phyloP scores from a whole-genome alignment of 2,888 invertebrate genomes.

The Callyntrura sp. region DNA sequence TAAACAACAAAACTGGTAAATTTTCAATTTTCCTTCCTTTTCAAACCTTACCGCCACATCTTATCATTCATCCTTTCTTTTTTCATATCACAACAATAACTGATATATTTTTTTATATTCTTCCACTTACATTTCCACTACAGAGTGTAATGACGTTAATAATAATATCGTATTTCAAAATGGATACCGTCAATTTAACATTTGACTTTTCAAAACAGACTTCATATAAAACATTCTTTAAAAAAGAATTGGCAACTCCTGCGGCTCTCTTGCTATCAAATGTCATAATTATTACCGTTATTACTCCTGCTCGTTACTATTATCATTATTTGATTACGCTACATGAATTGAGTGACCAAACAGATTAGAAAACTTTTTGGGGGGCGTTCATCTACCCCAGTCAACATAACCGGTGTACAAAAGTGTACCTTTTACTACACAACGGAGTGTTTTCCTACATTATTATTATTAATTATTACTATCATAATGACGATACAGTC shows the following conservation, averaged over 20 bases:
- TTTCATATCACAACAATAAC: background rate
- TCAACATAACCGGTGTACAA: background rate
- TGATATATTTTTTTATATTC: background rate
- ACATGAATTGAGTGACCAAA: conserved; percentile 12
- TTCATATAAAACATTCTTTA: background rate
- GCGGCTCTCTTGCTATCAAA: conserved; percentile 10
- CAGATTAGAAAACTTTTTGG: conserved; percentile 33
- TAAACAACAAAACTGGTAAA: conserved; percentile 1
- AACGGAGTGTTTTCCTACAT: background rate
- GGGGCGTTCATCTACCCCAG: background rate
- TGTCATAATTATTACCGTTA: conserved; percentile 49
- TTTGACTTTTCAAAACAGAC: background rate
- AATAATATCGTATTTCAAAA: conserved; percentile 19
- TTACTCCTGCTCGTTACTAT: background rate
- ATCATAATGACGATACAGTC: background rate
- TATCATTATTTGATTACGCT: conserved; percentile 13
- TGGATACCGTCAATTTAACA: conserved; percentile 4
- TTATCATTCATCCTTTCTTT: background rate
- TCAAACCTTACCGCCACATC: background rate
- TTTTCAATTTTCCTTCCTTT: conserved; percentile 17
- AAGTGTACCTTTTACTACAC: background rate
- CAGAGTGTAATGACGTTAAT: background rate
- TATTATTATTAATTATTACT: no score
- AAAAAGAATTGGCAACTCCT: conserved; percentile 37
- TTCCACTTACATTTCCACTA: background rate